A percentile compares a stretch with the other conserved stretches of the same genome.
Conservation (phyloP, 2,888 invertebrate species). For the Junonia oenone region DNA sequence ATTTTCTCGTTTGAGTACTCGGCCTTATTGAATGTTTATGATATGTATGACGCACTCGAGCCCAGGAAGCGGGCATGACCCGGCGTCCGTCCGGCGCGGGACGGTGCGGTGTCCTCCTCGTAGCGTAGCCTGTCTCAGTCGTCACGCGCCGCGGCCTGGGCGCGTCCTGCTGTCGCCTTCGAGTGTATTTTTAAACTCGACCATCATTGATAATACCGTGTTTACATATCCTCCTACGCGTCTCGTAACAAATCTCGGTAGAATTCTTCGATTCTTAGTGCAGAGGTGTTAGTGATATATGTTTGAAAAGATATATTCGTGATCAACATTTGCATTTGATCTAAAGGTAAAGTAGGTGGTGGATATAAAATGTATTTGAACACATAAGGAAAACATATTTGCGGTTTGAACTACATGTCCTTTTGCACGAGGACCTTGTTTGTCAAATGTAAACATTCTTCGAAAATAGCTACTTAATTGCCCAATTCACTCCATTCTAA, state of each 20-base stretch:
- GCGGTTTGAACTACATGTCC: conserved; percentile 5
- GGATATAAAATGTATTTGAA: neutral
- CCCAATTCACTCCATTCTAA: neutral
- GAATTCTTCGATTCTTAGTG: neutral
- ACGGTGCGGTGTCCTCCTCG: conserved; percentile 29
- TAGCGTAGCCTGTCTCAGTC: conserved; percentile 40
- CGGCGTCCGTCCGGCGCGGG: conserved; percentile 57
- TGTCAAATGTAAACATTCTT: conserved; percentile 2
- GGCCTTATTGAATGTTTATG: conserved; percentile 44
- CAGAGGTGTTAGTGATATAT: conserved; percentile 3
- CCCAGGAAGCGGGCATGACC: conserved; percentile 50
- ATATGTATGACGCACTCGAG: conserved; percentile 62
- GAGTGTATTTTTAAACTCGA: conserved; percentile 65
- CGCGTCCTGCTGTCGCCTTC: conserved; percentile 71
- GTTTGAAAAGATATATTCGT: neutral
- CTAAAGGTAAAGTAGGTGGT: neutral
- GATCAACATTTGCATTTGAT: neutral
- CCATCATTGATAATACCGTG: conserved; percentile 62
- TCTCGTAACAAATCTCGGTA: conserved; percentile 2
- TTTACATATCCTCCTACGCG: conserved; percentile 37
- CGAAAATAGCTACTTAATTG: conserved; percentile 4
- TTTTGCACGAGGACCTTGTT: conserved; percentile 5
- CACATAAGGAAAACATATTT: conserved; percentile 12
- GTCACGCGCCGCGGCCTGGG: conserved; percentile 56
- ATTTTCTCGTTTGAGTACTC: conserved; percentile 5